A percentile compares a stretch with the other conserved stretches of the same genome.
Evolutionary conservation across 2,888 invertebrate species (phyloP).

Genomic region (Diaphora mendica): DNA sequence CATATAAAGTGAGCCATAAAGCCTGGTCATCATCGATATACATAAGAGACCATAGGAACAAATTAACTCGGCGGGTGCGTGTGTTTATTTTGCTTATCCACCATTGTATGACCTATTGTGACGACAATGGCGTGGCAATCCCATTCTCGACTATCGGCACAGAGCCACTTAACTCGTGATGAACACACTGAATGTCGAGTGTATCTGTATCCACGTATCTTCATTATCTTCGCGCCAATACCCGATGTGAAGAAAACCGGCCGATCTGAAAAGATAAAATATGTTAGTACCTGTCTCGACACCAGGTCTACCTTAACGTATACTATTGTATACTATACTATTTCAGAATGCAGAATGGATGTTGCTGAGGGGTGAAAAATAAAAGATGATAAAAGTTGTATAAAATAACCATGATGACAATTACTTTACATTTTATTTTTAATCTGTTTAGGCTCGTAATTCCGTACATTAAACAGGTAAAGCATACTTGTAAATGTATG

Average conservation of each 20-base stretch:
- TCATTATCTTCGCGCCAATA: slow-evolving; percentile 77
- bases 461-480: background rate
- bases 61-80: slow-evolving; percentile 69
- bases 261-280: slow-evolving; percentile 59
- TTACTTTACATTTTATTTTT: background rate
- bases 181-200: slow-evolving; percentile 80
- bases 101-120: slow-evolving; percentile 76
- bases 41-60: slow-evolving; percentile 21
- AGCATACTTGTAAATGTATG: background rate
- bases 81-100: slow-evolving; percentile 75
- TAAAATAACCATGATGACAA: slow-evolving; percentile 8
- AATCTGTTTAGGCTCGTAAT: background rate
- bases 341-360: background rate
- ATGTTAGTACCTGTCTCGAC: background rate
- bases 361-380: background rate
- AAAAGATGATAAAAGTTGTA: background rate
- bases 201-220: slow-evolving; percentile 76
- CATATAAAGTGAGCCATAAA: background rate
- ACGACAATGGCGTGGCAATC: slow-evolving; percentile 78
- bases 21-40: background rate
- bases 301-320: background rate
- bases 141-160: slow-evolving; percentile 71
- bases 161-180: slow-evolving; percentile 78
- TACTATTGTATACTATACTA: background rate
- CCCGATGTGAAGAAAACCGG: slow-evolving; percentile 76